Evolutionary conservation across 1,140 invertebrate species (phyloP), one percentile per base, ranked within the genome.

Genomic region (Nymphalis io): DNA sequence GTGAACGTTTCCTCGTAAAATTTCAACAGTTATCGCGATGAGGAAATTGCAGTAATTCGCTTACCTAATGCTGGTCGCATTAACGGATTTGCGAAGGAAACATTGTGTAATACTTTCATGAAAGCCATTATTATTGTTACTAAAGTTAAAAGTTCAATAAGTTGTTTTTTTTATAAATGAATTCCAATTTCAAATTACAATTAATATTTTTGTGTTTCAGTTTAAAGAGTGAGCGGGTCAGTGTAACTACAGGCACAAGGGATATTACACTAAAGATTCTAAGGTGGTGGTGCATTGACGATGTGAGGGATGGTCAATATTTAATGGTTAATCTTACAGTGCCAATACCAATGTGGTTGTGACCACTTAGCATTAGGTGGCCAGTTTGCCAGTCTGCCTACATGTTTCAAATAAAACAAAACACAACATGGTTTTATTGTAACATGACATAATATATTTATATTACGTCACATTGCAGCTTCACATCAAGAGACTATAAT

Each of bases 31-130:
- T 79, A 68, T 40, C 68, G 63, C 68, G 69, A 80, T 73, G 64
- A 73, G 81, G 75, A 82, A 82, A 80, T 83, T 79, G 61, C 58
- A 58, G 72, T 76, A 79, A 83, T 83, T 82, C 76, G 72, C 59
- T 70, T 74, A 69, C 58, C 51, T 78, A 76, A 83, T 77, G 58
- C 68, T 3, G 12, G 68, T 76, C 61, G 48, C 16, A 72, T 78
- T 77, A 77, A 76, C 71, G 67, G 58, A 76, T 74, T 76, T 72
- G 58, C 63, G 60, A 71, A 74, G 64, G 72, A 76, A 75, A 73
- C 59, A 73, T 73, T 72, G 62, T 72, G 59, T 72, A 67, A 68
- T 72, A 46, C 59, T 71, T 60, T 44, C 66, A 51, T 61, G 64
- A 48, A 63, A 59, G 18, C 16, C 42, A n/a, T 51, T 55, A 55